Evolutionary conservation across 2,888 invertebrate species (phyloP), one percentile per base, ranked within the genome.

Genomic region (Cosmorhoe ocellata): DNA sequence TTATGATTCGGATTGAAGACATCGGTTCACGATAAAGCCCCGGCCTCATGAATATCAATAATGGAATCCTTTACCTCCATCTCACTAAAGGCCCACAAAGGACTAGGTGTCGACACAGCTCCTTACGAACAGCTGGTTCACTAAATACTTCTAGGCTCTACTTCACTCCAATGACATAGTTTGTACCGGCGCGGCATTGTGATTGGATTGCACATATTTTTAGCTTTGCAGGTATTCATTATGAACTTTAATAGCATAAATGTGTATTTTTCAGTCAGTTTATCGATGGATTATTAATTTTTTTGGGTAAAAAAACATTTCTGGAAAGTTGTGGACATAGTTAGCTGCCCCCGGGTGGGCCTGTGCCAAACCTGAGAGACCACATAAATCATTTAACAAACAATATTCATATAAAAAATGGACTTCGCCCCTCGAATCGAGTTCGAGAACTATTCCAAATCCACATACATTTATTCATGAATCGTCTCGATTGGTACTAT

Each of bases 401-500:
- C 48, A 53, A 64, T 60, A 60, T 62, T 64, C 61, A 59, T 58
- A 61, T 42, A 59, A 60, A 61, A 63, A 61, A 58, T 51, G 56
- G 56, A 57, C 51, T 39, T 11, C 18, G 28, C 38, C 30, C 50
- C 52, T 51, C 52, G 41, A 58, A 58, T 56, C 52, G 50, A 58
- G 56, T 61, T 58, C 32, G 43, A 55, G 54, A 61, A 63, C 59
- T 61, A 60, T 61, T 59, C 56, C 47, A 55, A 65, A 61, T 58
- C 54, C 52, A 57, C 60, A 65, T 65, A 63, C 63, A 63, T 63
- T 56, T 63, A 65, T 65, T 65, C 63, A 65, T 61, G 60, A 58
- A 59, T 59, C 56, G 58, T 51, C 55, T 56, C 58, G 52, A 65
- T 65, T 63, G 63, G 63, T 60, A 61, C 62, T 55, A 62, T 62